Base-by-base conservation (phyloP, 2,797 vertebrate species). In the Acanthurus leucopareius region DNA sequence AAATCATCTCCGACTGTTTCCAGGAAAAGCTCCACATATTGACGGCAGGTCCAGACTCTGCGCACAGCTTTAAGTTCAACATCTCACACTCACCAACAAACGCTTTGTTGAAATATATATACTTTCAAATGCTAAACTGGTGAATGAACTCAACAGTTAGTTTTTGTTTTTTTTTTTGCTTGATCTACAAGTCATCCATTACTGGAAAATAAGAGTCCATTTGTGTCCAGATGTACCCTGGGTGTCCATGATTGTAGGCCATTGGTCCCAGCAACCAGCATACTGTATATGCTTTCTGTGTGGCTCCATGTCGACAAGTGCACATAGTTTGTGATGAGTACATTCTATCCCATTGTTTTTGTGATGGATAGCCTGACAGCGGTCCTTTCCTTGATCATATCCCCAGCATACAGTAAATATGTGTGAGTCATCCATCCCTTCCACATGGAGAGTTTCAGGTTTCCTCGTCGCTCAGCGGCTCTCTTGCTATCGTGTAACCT, bases 401-500 rank as follows among this genome's bases (percentile, higher is more conserved):
- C 63, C 71, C 77, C 81, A 51, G 91, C 61, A 79, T 73, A 66
- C 82, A 82, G 79, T 89, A 78, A 89, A 90, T 86, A 75, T 73
- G 74, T 79, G 82, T 83, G 77, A 86, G 89, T 91, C 90, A 88
- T 91, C 89, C 87, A 82, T 91, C 88, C 72, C 89, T 89, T 90
- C 75, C 80, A 78, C 77, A 71, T 73, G 80, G 83, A 89, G 82
- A 86, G 86, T 81, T 87, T 88, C 80, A 73, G 82, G 76, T 91
- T 87, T 87, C 87, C 82, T 82, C 44, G n/a, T 73, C 73, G 84
- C 81, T 87, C 77, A 10, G 71, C 25, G 56, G 80, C 88, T 89
- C 84, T 93, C 95, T 94, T 88, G 97, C 97, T 99, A 99, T 97
- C 97, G 97, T 22, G 97, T 99, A 73, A 99, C 98, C 97, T 99